These are phyloP conservation scores for Gandaritis pyraliata DNA, from an alignment of 2,888 invertebrate genomes.

Conservation along the genomic window DNA sequence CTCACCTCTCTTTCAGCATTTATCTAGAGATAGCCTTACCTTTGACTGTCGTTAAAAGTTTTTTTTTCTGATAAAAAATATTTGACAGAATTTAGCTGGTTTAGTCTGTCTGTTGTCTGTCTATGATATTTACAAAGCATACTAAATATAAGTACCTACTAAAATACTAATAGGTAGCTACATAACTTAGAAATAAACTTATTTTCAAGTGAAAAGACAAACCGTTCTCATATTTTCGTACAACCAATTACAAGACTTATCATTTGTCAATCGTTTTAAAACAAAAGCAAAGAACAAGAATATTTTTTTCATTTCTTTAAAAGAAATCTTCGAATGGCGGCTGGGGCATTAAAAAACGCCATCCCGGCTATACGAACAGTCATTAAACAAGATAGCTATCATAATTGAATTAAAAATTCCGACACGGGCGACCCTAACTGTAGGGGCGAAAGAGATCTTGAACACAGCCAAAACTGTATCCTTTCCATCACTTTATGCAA, in stretches of 20 bases:
- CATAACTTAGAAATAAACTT: neutral
- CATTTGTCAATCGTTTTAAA: conserved; percentile 66
- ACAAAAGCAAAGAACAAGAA: conserved; percentile 43
- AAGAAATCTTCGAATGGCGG: conserved; percentile 43
- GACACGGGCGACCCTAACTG: conserved; percentile 69
- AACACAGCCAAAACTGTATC: conserved; percentile 10
- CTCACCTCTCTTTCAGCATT: neutral
- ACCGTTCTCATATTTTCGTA: conserved; percentile 24
- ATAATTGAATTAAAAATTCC: conserved; percentile 85
- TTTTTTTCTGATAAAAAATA: no score
- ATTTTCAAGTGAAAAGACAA: neutral
- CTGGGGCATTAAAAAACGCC: conserved; percentile 63
- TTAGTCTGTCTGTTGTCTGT: no score
- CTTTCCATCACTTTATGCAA: conserved; percentile 13
- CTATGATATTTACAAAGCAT: no score
- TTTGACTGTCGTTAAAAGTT: no score
- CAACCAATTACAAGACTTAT: conserved; percentile 64
- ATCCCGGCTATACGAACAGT: conserved; percentile 65
- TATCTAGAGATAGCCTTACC: no score
- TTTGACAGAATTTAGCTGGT: no score
- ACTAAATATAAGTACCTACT: no score
- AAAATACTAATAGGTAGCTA: no score
- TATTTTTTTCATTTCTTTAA: conserved; percentile 44
- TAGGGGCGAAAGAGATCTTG: conserved; percentile 41
- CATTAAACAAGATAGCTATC: conserved; percentile 84